Conservation (phyloP, 2,888 invertebrate genomes). For the Parelbella ahira region DNA sequence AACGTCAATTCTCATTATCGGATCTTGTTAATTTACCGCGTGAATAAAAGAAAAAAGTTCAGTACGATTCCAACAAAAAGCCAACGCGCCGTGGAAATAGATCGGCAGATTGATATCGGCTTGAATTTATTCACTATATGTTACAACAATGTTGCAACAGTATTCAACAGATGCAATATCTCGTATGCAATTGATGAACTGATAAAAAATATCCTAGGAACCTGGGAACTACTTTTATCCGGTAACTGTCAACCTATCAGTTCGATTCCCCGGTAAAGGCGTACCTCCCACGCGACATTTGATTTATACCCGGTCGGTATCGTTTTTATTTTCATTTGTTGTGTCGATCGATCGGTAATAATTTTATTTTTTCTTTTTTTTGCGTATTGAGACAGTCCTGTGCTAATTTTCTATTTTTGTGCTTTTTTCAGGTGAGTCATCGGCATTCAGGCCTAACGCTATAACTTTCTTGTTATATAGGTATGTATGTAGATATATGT, state of each 20-base stretch:
- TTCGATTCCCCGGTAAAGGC: slow-evolving; percentile 1
- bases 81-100: slow-evolving; percentile 3
- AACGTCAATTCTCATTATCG: no score
- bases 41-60: neutral
- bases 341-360: slow-evolving; percentile 1
- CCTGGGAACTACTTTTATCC: slow-evolving; percentile 24
- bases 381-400: no score
- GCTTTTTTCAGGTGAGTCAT: slow-evolving; percentile 36
- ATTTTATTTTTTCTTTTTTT: slow-evolving; percentile 24
- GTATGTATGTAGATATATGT: no score
- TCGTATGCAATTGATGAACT: slow-evolving; percentile 10
- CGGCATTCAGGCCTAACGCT: neutral
- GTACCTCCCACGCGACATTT: slow-evolving; percentile 31
- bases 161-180: slow-evolving; percentile 20
- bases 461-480: no score
- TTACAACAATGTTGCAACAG: slow-evolving; percentile 21
- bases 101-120: slow-evolving; percentile 17
- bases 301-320: slow-evolving; percentile 33
- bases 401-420: slow-evolving; percentile 27
- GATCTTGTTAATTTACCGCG: no score
- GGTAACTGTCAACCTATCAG: slow-evolving; percentile 20
- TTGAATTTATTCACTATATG: slow-evolving; percentile 18
- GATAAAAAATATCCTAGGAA: slow-evolving; percentile 13
- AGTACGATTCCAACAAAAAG: neutral
- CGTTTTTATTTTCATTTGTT: no score